Evolutionary conservation across 2,113 vertebrate genomes (phyloP).

Genomic region (Ifrita kowaldi): DNA sequence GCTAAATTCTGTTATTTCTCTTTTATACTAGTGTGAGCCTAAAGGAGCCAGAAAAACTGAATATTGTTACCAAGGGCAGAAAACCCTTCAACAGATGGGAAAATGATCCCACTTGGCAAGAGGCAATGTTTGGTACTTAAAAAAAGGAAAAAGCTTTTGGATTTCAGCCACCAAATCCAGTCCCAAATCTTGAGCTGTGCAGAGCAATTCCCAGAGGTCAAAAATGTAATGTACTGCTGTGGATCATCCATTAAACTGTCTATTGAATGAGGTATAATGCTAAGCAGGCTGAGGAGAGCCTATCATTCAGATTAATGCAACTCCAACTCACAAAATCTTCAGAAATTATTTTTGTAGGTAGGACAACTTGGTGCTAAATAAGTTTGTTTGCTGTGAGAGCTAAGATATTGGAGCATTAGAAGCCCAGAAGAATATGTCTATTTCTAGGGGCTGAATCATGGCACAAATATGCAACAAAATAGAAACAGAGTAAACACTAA

Average conservation of each 20-base stretch:
- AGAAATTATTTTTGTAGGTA: slow-evolving; percentile 22
- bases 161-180: slow-evolving; percentile 52
- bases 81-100: slow-evolving; percentile 49
- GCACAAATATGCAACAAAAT: slow-evolving; percentile 43
- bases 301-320: slow-evolving; percentile 44
- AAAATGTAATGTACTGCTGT: slow-evolving; percentile 46
- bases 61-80: slow-evolving; percentile 38
- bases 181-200: slow-evolving; percentile 17
- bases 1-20: slow-evolving; percentile 2
- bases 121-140: slow-evolving; percentile 38
- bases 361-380: slow-evolving; percentile 1
- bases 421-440: slow-evolving; percentile 15
- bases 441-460: slow-evolving; percentile 38
- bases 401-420: slow-evolving; percentile 2
- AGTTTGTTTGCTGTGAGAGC: slow-evolving; percentile 20
- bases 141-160: slow-evolving; percentile 53
- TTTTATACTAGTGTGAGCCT: slow-evolving; percentile 2
- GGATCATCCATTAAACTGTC: slow-evolving; percentile 73
- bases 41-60: slow-evolving; percentile 27
- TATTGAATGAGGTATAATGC: slow-evolving; percentile 66
- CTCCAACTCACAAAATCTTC: slow-evolving; percentile 28
- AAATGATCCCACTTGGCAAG: slow-evolving; percentile 57
- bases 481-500: slow-evolving; percentile 35
- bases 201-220: slow-evolving; percentile 52
- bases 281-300: slow-evolving; percentile 62